Evolutionary conservation across 2,888 invertebrate genomes (phyloP), one percentile per base, ranked within the genome.

Genomic region (Rotaria macrura): DNA sequence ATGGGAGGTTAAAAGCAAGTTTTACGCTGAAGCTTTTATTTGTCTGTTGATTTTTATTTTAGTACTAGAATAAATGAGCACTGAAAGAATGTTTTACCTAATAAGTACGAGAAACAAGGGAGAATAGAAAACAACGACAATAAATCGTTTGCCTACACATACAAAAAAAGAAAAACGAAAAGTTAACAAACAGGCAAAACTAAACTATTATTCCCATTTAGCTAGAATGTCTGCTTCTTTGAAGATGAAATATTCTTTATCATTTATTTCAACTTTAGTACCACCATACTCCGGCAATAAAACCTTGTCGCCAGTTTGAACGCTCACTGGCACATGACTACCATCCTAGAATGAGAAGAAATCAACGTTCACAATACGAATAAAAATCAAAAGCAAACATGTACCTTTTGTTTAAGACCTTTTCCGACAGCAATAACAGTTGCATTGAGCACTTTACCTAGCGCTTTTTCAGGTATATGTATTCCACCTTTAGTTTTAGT

Each of bases 201-300:
- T 29, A 65, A 65, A 7, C n/a, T 57, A 84, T 52, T 65, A 52
- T 85, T 90, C 89, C 88, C 89, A 93, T 92, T 97, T 97, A 86
- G 97, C 99, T 89, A 99, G 93, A 89, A 99, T 96, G 90, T 99
- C 99, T 85, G 94, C 92, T 92, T 99, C 99, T 90, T 96, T 93
- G 93, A 96, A 98, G 88, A 99, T 93, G 89, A 95, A 95, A 90
- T 94, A 95, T 91, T 98, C 98, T 89, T 95, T 94, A 87, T 94
- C 95, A 87, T 94, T 93, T 85, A 98, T 91, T 88, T 94, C 93
- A 84, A 99, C 95, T 93, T 97, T 98, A 87, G 96, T 97, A 88
- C 99, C 99, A 87, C 99, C 99, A 92, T 95, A 99, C 92, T 99
- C 99, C 0, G 99, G 99, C 85, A 99, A 93, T 85, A 99, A 92